phyloP scores from a whole-genome alignment of 2,113 vertebrate genomes.

The Chamaea fasciata region DNA sequence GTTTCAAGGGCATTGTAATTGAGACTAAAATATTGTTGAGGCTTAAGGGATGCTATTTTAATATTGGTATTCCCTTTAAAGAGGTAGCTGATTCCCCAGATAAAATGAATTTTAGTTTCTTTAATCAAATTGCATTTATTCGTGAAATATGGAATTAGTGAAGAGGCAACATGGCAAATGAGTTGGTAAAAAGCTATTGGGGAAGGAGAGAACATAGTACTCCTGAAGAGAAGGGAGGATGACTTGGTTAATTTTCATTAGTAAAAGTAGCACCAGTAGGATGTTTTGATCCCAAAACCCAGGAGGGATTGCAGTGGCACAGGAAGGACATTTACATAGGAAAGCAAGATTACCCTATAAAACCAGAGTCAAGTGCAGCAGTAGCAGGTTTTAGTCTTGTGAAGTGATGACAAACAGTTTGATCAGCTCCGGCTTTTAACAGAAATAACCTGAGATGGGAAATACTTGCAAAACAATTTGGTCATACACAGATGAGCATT shows the following conservation, averaged over 20 bases:
- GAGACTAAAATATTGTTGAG: background rate
- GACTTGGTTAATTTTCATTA: background rate
- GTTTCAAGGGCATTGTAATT: background rate
- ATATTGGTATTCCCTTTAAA: background rate
- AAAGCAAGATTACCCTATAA: background rate
- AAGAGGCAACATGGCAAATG: background rate
- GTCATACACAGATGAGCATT: rapidly evolving
- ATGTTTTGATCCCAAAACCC: background rate
- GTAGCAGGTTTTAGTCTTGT: background rate
- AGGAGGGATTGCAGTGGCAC: background rate
- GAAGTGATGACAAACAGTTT: background rate
- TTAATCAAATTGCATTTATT: background rate
- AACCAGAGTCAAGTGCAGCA: background rate
- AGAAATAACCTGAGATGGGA: background rate
- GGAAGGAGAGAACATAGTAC: background rate
- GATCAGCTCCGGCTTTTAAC: background rate
- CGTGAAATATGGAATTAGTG: background rate
- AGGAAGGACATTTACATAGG: background rate
- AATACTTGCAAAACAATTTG: background rate
- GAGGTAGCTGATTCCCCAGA: background rate
- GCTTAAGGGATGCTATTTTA: background rate
- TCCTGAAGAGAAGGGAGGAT: background rate
- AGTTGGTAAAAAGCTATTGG: background rate
- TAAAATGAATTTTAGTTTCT: background rate
- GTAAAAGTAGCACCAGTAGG: background rate